Percentiles rank a stretch among this genome's conserved stretches.
Conservation (phyloP, 2,888 invertebrate species). For the Zygothrica quintamaculata region DNA sequence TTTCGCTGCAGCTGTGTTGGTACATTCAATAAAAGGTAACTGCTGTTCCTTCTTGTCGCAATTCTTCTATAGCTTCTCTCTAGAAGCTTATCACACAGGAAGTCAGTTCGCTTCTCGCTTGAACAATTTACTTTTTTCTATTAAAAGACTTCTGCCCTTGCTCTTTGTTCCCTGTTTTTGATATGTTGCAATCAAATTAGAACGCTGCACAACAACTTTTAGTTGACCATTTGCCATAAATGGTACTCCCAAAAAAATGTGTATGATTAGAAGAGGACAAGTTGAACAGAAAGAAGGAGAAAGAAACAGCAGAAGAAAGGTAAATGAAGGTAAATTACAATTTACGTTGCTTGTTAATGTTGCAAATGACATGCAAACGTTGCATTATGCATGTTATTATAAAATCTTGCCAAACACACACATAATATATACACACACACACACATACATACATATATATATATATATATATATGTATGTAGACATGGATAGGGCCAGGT, state of each 20-base stretch:
- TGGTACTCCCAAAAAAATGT: slow-evolving; percentile 3
- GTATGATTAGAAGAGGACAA: slow-evolving; percentile 9
- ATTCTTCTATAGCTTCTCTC: no score
- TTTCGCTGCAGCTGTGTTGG: no score
- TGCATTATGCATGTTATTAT: slow-evolving; percentile 79
- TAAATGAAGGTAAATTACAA: slow-evolving; percentile 30
- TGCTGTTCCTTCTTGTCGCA: no score
- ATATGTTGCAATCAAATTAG: no score
- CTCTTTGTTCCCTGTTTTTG: no score
- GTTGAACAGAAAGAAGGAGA: no score
- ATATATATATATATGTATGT: slow-evolving; percentile 1
- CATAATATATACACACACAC: slow-evolving; percentile 20
- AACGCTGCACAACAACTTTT: neutral
- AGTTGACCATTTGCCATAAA: slow-evolving; percentile 6
- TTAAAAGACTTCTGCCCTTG: no score
- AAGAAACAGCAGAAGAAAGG: neutral
- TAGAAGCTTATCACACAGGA: no score
- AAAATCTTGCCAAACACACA: slow-evolving; percentile 60
- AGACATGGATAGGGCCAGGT: no score
- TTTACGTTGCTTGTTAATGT: slow-evolving; percentile 43
- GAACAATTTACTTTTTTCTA: no score
- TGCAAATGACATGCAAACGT: slow-evolving; percentile 76
- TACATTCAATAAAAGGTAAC: no score
- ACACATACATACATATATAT: slow-evolving; percentile 8
- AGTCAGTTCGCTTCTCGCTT: no score